These are phyloP conservation scores for Syndactyla subalaris DNA, from an alignment of 2,797 vertebrate genomes.

Conservation along the genomic window DNA sequence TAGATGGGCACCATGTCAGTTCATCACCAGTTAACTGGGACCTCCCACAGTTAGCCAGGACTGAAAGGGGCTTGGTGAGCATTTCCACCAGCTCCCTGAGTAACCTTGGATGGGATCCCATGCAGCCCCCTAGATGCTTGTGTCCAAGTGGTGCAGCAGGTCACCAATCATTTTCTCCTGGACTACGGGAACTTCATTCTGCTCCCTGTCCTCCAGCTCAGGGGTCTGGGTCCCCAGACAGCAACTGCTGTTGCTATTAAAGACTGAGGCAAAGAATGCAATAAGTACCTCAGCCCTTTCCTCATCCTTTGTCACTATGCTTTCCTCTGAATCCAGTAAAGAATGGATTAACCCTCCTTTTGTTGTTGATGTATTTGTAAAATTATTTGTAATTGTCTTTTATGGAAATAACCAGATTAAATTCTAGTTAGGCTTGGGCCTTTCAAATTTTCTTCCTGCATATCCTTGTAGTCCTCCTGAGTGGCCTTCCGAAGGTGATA, in stretches of 20 bases:
- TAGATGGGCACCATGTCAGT: no score
- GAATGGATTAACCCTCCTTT: neutral
- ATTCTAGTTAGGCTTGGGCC: neutral
- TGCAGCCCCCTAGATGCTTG: fast-evolving
- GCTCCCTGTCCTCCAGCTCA: neutral
- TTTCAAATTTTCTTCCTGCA: neutral
- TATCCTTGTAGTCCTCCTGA: neutral
- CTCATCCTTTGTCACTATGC: neutral
- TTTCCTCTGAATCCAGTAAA: neutral
- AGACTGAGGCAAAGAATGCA: neutral
- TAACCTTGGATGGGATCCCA: neutral
- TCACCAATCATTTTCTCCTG: neutral
- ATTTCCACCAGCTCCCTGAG: neutral
- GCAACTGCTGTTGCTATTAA: neutral
- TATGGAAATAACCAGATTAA: neutral
- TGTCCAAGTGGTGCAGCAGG: neutral
- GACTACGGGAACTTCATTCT: neutral
- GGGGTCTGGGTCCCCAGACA: neutral
- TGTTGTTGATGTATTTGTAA: neutral
- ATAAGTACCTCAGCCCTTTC: neutral
- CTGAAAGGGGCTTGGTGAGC: neutral
- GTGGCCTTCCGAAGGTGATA: neutral
- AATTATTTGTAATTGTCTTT: neutral
- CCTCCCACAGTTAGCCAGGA: neutral
- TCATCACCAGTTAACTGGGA: neutral